Evolutionary conservation across 2,888 invertebrate genomes (phyloP).

Genomic region (Dasypogon diadema): DNA sequence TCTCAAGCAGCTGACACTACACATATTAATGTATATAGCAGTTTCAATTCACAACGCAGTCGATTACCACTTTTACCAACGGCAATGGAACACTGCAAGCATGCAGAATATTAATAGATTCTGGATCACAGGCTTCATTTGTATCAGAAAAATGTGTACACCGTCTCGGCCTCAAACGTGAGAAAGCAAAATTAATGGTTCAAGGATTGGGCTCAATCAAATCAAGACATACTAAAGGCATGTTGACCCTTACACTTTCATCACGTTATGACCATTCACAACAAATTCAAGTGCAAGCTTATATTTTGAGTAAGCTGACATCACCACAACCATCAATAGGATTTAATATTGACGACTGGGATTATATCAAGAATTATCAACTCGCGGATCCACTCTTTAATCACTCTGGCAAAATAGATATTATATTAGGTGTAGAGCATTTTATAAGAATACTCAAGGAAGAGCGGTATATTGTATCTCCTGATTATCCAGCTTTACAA

Average conservation of each 20-base stretch:
- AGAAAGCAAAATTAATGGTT: background rate
- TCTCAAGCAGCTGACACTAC: background rate
- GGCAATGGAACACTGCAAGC: background rate
- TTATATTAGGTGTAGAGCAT: background rate
- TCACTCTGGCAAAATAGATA: background rate
- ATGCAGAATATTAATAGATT: constrained; percentile 14
- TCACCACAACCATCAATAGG: background rate
- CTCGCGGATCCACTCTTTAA: background rate
- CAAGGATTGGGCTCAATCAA: background rate
- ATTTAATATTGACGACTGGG: background rate
- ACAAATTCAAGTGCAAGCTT: background rate
- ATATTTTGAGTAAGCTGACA: background rate
- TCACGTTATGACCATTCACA: background rate
- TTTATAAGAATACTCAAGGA: background rate
- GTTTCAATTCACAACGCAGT: too few relatives aligned
- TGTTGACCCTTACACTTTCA: background rate
- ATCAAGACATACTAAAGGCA: background rate
- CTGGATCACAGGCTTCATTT: constrained; percentile 12
- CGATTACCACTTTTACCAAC: too few relatives aligned
- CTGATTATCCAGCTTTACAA: background rate
- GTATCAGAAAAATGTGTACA: constrained; percentile 7
- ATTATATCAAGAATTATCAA: background rate
- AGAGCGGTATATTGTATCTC: background rate
- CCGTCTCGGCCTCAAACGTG: background rate
- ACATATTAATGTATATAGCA: background rate